Evolutionary conservation across 2,888 invertebrate species (phyloP), one percentile per base, ranked within the genome.

Genomic region (Dryococelus australis): DNA sequence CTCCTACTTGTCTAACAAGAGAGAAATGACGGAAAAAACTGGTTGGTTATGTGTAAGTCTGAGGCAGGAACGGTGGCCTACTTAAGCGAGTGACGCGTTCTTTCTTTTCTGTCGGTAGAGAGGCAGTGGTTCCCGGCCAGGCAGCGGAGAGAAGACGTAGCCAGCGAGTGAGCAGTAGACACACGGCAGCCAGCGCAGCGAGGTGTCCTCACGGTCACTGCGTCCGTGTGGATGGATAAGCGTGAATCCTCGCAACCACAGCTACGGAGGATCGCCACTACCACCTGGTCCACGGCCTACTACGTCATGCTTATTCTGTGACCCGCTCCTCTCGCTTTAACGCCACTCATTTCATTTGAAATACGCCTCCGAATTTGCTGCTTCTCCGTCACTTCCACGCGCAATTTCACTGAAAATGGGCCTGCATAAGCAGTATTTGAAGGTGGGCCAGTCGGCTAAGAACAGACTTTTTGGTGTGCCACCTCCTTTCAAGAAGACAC

Each of bases 361-460:
- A 16, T 6, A 47, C 47, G 47, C 16, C 47, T 1, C 1, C 16
- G 12, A 47, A 47, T 16, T 47, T 47, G 10, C 16, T 16, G 47
- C 0, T 47, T 47, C 16, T 47, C 8, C 12, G 47, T 47, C 8
- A 16, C 47, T 47, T 47, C 16, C 16, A 10, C 47, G 10, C 47
- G 16, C 10, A 80, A 80, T 24, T 27, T 80, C 2, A 80, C 28
- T 80, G 43, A 20, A 84, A 27, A 88, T 88, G 88, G 88, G 87
- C 8, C 87, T 88, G 6, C 96, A 96, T 92, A 96, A 96, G 91
- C 96, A 97, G 91, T 97, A 97, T 92, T 93, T 96, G 92, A 95
- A 95, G 90, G 96, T 97, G 91, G 96, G 96, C 88, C 95, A 95
- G 91, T 94, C 94, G 90, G 96, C 96, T 90, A 94, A 96, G 89